These are phyloP conservation scores for Drosophila mauritiana DNA, from an alignment of 1,140 invertebrate genomes.

Conservation along the genomic window DNA sequence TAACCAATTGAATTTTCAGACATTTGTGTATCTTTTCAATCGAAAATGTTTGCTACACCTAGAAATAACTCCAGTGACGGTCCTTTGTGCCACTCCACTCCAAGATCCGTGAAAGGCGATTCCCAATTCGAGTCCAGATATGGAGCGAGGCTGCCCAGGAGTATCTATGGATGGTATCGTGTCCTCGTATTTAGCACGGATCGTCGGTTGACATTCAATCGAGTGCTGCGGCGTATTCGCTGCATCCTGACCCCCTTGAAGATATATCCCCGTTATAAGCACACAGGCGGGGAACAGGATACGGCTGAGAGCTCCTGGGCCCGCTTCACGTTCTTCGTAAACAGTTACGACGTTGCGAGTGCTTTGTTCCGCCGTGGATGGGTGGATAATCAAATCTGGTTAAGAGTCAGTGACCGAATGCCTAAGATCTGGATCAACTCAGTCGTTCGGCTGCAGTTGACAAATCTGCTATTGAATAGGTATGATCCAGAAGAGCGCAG, in stretches of 20 bases:
- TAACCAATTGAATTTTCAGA: no score
- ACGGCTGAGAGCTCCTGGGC: slow-evolving; percentile 27
- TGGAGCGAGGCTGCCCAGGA: slow-evolving; percentile 26
- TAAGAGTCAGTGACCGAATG: slow-evolving; percentile 29
- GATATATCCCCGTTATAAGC: slow-evolving; percentile 28
- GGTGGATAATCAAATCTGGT: not conserved
- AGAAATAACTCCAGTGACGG: not conserved
- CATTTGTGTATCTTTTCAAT: no score
- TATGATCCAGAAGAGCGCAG: slow-evolving; percentile 13
- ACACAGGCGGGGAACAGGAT: slow-evolving; percentile 42
- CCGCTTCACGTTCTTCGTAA: slow-evolving; percentile 51
- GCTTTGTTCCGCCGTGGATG: slow-evolving; percentile 12
- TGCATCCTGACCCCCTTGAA: not conserved
- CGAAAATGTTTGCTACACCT: not conserved
- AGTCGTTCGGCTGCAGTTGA: slow-evolving; percentile 12
- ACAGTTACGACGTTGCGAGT: slow-evolving; percentile 30
- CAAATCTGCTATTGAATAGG: slow-evolving; percentile 16
- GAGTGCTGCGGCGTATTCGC: slow-evolving; percentile 25
- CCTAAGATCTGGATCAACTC: slow-evolving; percentile 19
- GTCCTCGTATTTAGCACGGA: slow-evolving; percentile 36
- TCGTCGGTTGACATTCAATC: not conserved
- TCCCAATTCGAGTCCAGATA: no score
- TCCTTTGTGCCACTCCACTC: slow-evolving; percentile 14
- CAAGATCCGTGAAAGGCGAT: not conserved
- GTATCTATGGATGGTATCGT: slow-evolving; percentile 55